These are phyloP conservation scores for Amphipoea oculea DNA, from an alignment of 2,888 invertebrate species.

Conservation along the genomic window DNA sequence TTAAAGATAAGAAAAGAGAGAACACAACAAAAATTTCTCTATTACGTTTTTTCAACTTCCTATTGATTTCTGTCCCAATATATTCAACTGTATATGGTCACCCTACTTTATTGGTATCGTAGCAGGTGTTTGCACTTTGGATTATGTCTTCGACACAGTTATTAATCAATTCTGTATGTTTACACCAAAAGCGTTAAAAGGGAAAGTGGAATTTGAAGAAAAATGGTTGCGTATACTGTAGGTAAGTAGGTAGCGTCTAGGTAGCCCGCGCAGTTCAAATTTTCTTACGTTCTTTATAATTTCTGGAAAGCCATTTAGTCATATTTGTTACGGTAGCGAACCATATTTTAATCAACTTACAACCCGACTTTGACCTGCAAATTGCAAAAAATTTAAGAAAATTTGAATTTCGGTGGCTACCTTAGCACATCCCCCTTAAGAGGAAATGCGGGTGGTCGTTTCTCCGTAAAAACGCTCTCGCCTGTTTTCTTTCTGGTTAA, in stretches of 20 bases:
- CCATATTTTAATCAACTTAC: too few relatives aligned
- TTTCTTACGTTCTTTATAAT: too few relatives aligned
- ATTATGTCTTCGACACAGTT: constrained; percentile 37
- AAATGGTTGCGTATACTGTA: background rate
- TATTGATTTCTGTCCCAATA: constrained; percentile 13
- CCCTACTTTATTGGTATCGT: constrained; percentile 43
- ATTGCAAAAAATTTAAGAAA: too few relatives aligned
- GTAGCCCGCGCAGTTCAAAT: too few relatives aligned
- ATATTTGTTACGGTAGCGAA: too few relatives aligned
- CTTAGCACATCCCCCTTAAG: too few relatives aligned
- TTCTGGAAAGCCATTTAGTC: too few relatives aligned
- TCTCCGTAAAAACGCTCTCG: too few relatives aligned
- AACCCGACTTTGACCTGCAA: too few relatives aligned
- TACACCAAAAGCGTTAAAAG: constrained; percentile 30
- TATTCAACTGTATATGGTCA: constrained; percentile 40
- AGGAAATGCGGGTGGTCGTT: too few relatives aligned
- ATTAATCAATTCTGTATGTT: constrained; percentile 37
- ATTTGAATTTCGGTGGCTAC: too few relatives aligned
- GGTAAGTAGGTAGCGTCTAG: background rate
- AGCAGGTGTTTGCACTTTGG: constrained; percentile 55
- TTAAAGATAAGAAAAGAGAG: constrained; percentile 1
- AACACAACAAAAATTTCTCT: constrained; percentile 8
- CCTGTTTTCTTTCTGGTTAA: too few relatives aligned
- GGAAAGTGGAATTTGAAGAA: constrained; percentile 16
- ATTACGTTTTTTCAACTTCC: constrained; percentile 33